phyloP scores from a whole-genome alignment of 2,113 vertebrate species.

The Corythornis cristatus region DNA sequence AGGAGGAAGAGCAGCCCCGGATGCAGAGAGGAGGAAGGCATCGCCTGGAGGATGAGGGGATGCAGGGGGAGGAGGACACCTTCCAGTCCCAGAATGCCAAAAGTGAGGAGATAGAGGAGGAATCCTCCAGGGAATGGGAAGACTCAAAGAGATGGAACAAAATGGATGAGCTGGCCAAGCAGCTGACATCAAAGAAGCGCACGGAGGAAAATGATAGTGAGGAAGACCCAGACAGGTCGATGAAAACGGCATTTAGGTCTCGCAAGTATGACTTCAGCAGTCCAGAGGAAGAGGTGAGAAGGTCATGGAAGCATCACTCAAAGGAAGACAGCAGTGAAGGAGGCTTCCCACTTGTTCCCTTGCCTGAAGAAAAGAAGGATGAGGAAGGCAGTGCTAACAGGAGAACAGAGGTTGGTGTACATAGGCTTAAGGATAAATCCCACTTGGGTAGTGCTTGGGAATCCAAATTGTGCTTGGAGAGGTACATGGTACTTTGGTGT shows the following conservation, averaged over 20 bases:
- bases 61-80: slow-evolving; percentile 9
- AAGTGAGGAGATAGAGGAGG: slow-evolving; percentile 50
- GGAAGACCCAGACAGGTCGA: slow-evolving; percentile 72
- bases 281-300: slow-evolving; percentile 41
- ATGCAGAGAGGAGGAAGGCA: slow-evolving; percentile 52
- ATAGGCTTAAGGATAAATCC: not conserved
- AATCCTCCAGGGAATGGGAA: slow-evolving; percentile 71
- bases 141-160: slow-evolving; percentile 78
- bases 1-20: slow-evolving; percentile 35
- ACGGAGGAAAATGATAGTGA: slow-evolving; percentile 44
- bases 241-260: slow-evolving; percentile 69
- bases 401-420: slow-evolving; percentile 85
- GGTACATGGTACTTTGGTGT: not conserved
- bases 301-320: slow-evolving; percentile 78
- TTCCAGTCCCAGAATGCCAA: slow-evolving; percentile 6
- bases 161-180: slow-evolving; percentile 78
- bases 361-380: slow-evolving; percentile 83
- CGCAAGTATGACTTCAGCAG: slow-evolving; percentile 59
- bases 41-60: slow-evolving; percentile 13
- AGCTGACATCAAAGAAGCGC: slow-evolving; percentile 75
- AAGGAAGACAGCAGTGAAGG: slow-evolving; percentile 79
- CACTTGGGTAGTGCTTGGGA: not conserved
- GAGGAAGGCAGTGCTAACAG: slow-evolving; percentile 92
- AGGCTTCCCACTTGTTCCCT: slow-evolving; percentile 76
- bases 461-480: not conserved